Evolutionary conservation across 2,888 invertebrate species (phyloP), one percentile per base, ranked within the genome.

Genomic region (Leptinotarsa juncta): DNA sequence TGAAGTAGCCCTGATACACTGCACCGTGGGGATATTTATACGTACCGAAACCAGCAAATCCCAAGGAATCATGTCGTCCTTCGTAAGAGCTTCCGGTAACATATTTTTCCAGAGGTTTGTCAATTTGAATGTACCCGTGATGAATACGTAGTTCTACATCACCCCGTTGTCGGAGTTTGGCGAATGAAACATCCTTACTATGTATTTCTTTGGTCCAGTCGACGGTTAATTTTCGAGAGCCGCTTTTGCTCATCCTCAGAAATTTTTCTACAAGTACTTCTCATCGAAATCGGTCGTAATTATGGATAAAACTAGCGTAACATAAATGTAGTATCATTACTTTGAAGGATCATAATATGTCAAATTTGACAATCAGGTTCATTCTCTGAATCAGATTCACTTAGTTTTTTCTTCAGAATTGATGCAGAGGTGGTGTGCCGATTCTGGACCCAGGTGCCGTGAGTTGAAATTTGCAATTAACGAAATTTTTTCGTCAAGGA

Each of bases 21-120:
- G 75, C 73, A 65, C 79, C 79, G 48, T 79, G 77, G 5, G 75
- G 76, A 68, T 62, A 79, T 50, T 12, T 20, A 48, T 79, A 79
- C 15, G 50, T 71, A 55, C 79, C 79, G 65, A 53, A 53, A 67
- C 79, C 77, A 57, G 76, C 65, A 65, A 79, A 76, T 16, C 76
- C 76, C n/a, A 79, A 48, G 14, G 50, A 16, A 65, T 79, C 68
- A 66, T 72, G 69, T 23, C 50, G 3, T 7, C 79, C 79, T 67
- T 74, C 68, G 26, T 77, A 77, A 26, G 66, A 32, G 32, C 78
- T 78, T 20, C 78, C 77, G 20, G 78, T 75, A 14, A 73, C 15
- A 50, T 72, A 77, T 57, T 72, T 67, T 51, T 71, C 32, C 15
- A 60, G 55, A 42, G 78, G 73, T 71, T 48, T 67, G 3, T 69